These are phyloP conservation scores for Perca fluviatilis DNA, from an alignment of 2,113 vertebrate species.

Conservation along the genomic window DNA sequence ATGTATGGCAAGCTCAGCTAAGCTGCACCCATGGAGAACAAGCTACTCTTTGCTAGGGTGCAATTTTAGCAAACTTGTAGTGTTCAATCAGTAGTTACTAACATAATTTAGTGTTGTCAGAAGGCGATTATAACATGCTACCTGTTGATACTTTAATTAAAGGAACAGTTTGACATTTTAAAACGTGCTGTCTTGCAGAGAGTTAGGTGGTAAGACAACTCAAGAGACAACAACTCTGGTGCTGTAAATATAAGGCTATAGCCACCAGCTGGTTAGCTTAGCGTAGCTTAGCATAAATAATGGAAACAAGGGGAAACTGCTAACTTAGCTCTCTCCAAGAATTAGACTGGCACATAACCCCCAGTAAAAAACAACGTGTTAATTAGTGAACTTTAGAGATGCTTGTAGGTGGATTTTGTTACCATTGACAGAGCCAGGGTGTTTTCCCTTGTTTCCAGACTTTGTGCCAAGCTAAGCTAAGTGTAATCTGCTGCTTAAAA, in stretches of 20 bases:
- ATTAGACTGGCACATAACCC: neutral
- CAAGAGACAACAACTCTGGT: neutral
- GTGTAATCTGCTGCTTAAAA: neutral
- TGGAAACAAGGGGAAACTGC: neutral
- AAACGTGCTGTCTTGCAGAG: neutral
- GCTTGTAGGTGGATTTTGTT: neutral
- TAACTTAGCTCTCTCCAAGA: neutral
- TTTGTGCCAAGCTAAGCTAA: neutral
- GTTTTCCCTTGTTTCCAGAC: neutral
- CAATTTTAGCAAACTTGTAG: neutral
- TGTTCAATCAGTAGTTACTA: neutral
- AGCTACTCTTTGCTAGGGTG: neutral
- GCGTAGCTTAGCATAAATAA: neutral
- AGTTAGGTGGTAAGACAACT: neutral
- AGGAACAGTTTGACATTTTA: neutral
- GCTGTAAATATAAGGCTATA: neutral
- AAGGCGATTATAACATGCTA: neutral
- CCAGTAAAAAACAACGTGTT: neutral
- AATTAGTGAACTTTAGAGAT: neutral
- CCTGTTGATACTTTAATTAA: neutral
- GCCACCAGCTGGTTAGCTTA: neutral
- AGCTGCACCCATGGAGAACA: neutral
- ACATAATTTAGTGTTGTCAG: neutral
- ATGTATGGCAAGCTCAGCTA: slow-evolving; percentile 18
- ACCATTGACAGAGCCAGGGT: neutral